Evolutionary conservation across 2,113 vertebrate species (phyloP).

Genomic region (Equus przewalskii): DNA sequence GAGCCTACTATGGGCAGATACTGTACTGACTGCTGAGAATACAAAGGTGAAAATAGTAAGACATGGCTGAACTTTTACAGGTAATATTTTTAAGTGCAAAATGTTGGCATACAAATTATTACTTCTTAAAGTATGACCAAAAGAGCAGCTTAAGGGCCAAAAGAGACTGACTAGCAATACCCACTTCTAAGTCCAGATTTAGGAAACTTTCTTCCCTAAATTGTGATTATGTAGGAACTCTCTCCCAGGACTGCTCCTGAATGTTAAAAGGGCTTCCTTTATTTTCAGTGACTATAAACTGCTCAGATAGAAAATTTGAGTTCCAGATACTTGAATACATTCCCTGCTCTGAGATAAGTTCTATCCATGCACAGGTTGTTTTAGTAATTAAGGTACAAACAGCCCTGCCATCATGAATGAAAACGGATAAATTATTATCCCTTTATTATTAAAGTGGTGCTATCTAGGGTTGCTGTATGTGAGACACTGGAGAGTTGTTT

Average conservation of each 20-base stretch:
- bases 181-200: constrained; percentile 51
- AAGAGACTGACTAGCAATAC: not conserved
- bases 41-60: not conserved
- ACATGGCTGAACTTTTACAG: not conserved
- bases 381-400: constrained; percentile 77
- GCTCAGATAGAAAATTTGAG: constrained; percentile 80
- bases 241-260: constrained; percentile 66
- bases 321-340: constrained; percentile 75
- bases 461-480: not conserved
- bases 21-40: not conserved
- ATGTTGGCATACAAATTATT: constrained; percentile 40
- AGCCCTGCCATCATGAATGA: constrained; percentile 56
- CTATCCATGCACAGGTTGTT: constrained; percentile 77
- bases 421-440: constrained; percentile 61
- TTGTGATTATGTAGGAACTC: constrained; percentile 62
- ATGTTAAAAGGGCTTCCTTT: constrained; percentile 74
- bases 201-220: constrained; percentile 57
- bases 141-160: constrained; percentile 1
- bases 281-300: constrained; percentile 78
- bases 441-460: constrained; percentile 52
- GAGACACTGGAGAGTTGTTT: constrained; percentile 40
- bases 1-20: not conserved
- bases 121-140: constrained; percentile 3
- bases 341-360: constrained; percentile 75
- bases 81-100: constrained; percentile 36